Evolutionary conservation across 2,888 invertebrate species (phyloP).

Genomic region (Gandaritis pyraliata): DNA sequence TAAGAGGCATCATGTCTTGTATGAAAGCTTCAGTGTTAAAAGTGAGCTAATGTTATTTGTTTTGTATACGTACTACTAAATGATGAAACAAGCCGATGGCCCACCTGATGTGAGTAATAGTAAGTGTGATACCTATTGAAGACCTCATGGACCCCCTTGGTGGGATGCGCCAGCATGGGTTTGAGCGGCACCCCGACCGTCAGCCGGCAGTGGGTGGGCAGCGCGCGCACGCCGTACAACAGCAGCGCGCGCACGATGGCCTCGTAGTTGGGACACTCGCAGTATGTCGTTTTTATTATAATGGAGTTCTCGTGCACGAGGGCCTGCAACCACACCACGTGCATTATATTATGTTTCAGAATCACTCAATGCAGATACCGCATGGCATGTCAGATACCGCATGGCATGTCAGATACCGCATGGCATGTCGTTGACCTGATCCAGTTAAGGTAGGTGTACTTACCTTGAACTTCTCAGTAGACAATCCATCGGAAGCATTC

Average conservation of each 20-base stretch:
- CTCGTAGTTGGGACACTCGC: constrained; percentile 98
- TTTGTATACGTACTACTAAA: too few species aligned
- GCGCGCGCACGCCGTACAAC: constrained; percentile 88
- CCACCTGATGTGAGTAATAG: too few species aligned
- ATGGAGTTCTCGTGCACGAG: constrained; percentile 88
- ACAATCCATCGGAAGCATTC: constrained; percentile 86
- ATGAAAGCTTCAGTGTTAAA: too few species aligned
- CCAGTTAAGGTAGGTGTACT: background rate
- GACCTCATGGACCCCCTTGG: constrained; percentile 96
- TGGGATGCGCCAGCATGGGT: constrained; percentile 99
- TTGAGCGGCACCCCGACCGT: constrained; percentile 97
- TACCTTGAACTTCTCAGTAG: constrained; percentile 89
- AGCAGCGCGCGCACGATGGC: constrained; percentile 91
- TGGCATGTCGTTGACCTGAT: too few species aligned
- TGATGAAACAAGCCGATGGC: too few species aligned
- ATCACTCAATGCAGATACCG: too few species aligned
- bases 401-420: too few species aligned
- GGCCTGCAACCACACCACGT: constrained; percentile 44
- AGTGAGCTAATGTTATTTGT: too few species aligned
- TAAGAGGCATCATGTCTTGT: too few species aligned
- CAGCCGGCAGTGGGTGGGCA: constrained; percentile 93
- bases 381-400: too few species aligned
- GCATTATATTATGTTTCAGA: too few species aligned
- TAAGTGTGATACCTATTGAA: constrained; percentile 84
- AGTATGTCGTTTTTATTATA: constrained; percentile 95